Percentiles rank a stretch among this genome's conserved stretches.
Conservation (phyloP, 2,888 invertebrate species). For the Cylloceria caligata region DNA sequence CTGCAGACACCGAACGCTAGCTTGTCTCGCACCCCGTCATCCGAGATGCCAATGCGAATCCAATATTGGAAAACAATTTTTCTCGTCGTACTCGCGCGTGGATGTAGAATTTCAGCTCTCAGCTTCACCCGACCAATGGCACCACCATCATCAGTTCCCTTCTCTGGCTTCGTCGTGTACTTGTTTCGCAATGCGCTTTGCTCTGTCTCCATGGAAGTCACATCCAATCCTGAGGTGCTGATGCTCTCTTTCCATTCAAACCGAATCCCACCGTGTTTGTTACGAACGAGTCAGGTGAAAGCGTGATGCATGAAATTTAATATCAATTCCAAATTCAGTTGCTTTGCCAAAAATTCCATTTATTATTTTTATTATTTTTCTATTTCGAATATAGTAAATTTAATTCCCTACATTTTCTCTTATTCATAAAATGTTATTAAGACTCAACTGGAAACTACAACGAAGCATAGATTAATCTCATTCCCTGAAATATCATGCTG, state of each 20-base stretch:
- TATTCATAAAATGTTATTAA: neutral
- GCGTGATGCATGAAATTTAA: conserved; percentile 19
- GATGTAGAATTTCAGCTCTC: conserved; percentile 65
- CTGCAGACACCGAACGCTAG: conserved; percentile 52
- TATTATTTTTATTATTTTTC: conserved; percentile 1
- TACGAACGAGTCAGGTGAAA: neutral
- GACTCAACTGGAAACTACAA: no score
- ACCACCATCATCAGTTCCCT: conserved; percentile 31
- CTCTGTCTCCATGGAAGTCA: conserved; percentile 44
- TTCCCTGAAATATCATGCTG: neutral
- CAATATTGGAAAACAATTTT: conserved; percentile 86
- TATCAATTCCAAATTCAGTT: neutral
- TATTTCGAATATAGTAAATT: neutral
- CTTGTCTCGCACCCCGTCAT: conserved; percentile 73
- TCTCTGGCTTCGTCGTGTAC: conserved; percentile 42
- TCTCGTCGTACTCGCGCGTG: conserved; percentile 74
- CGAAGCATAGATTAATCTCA: neutral
- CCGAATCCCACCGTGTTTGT: conserved; percentile 1
- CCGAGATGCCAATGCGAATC: conserved; percentile 82
- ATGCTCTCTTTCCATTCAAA: conserved; percentile 24
- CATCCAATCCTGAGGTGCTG: conserved; percentile 34
- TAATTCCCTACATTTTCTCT: neutral
- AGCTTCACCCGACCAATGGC: conserved; percentile 10
- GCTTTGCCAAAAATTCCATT: conserved; percentile 14
- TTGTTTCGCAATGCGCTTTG: conserved; percentile 47